phyloP scores from a whole-genome alignment of 2,113 vertebrate genomes.

The Silurus glanis region DNA sequence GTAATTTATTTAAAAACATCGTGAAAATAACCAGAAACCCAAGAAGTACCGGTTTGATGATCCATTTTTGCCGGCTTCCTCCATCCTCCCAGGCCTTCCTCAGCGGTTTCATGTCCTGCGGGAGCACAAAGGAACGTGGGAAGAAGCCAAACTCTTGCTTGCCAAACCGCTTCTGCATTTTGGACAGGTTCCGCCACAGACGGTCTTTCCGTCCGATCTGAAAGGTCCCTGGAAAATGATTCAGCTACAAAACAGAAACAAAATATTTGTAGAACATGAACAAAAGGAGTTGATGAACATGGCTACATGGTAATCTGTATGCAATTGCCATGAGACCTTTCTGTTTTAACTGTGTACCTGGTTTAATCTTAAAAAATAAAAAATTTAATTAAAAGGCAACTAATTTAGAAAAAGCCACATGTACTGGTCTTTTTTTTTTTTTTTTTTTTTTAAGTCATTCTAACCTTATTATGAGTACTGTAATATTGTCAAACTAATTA shows the following conservation, averaged over 20 bases:
- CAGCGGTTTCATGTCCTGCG: constrained; percentile 90
- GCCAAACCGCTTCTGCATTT: constrained; percentile 88
- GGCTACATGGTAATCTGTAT: background rate
- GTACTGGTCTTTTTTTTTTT: background rate
- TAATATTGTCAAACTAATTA: background rate
- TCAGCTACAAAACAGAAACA: constrained; percentile 75
- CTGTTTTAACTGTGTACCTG: background rate
- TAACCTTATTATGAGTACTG: background rate
- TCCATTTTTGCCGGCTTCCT: constrained; percentile 87
- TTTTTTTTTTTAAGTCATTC: background rate
- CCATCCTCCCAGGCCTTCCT: constrained; percentile 89
- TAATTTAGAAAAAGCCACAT: too few species aligned
- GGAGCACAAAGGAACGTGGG: constrained; percentile 91
- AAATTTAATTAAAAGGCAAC: too few species aligned
- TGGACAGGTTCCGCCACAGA: constrained; percentile 92
- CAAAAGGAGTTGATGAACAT: background rate
- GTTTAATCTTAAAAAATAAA: background rate
- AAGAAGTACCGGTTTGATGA: constrained; percentile 87
- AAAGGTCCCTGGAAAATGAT: constrained; percentile 97
- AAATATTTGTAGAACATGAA: constrained; percentile 22
- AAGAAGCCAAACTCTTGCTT: constrained; percentile 93
- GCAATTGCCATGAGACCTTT: background rate
- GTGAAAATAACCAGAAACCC: background rate
- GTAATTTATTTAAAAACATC: background rate
- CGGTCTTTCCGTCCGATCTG: constrained; percentile 97